Conservation (phyloP, 2,797 vertebrate genomes). For the Peromyscus attwateri region DNA sequence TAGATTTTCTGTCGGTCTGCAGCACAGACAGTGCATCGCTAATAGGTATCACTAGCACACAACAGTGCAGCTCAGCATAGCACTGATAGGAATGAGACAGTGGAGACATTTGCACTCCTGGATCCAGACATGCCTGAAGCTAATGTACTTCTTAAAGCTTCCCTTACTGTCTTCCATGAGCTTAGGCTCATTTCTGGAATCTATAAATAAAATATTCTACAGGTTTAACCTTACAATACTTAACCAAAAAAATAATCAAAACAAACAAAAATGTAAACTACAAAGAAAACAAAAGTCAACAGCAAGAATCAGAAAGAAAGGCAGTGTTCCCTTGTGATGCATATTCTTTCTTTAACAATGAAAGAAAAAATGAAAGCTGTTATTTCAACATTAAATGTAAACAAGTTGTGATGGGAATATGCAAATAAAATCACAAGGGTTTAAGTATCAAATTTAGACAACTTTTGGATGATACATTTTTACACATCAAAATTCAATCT, state of each 20-base stretch:
- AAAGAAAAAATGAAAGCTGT: not conserved
- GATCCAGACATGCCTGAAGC: not conserved
- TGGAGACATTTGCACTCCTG: not conserved
- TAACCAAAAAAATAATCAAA: not conserved
- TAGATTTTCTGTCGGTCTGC: not conserved
- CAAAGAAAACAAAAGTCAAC: not conserved
- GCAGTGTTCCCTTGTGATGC: not conserved
- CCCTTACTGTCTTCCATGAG: not conserved
- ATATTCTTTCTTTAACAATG: not conserved
- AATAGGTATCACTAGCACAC: too few relatives aligned
- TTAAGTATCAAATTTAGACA: not conserved
- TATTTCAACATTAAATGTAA: not conserved
- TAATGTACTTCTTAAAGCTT: not conserved
- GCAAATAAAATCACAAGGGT: not conserved
- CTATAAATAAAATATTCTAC: not conserved
- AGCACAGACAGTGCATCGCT: not conserved
- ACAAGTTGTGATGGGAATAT: not conserved
- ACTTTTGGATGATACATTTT: not conserved
- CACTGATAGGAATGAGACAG: rapidly evolving
- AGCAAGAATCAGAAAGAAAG: not conserved
- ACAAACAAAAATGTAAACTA: not conserved
- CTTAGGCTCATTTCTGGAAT: not conserved
- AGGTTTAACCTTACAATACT: not conserved
- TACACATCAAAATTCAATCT: not conserved
- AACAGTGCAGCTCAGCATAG: not conserved